These are phyloP conservation scores for Heliocidaris tuberculata DNA, from an alignment of 35 echinoderm and acorn worm genomes.

Conservation along the genomic window DNA sequence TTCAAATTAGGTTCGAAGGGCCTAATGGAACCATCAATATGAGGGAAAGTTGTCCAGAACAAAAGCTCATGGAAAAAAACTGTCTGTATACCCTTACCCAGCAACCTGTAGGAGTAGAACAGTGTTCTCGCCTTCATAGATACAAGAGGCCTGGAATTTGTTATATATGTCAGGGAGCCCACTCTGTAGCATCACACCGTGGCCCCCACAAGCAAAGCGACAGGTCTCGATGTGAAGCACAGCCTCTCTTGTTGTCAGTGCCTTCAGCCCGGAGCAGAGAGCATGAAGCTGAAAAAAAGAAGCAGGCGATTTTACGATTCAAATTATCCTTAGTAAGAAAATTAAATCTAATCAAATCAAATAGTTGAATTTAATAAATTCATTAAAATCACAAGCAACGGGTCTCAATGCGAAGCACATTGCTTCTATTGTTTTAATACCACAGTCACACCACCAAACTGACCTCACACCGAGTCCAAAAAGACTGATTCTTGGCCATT, in stretches of 20 bases:
- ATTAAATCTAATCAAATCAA: not conserved
- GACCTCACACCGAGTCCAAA: no score
- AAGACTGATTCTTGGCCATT: no score
- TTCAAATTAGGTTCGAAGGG: no score
- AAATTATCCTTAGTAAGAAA: not conserved
- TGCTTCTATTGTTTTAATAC: no score
- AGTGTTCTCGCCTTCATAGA: conserved; percentile 82
- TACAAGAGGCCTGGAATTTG: conserved; percentile 59
- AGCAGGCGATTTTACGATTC: not conserved
- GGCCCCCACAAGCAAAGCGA: conserved; percentile 85
- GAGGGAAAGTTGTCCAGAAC: no score
- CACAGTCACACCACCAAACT: no score
- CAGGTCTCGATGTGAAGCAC: conserved; percentile 56
- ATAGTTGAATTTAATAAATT: not conserved
- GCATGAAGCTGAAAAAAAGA: conserved; percentile 80
- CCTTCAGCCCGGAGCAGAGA: conserved; percentile 73
- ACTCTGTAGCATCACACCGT: conserved; percentile 75
- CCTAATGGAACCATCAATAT: no score
- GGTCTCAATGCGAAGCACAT: no score
- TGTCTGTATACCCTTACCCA: conserved; percentile 42
- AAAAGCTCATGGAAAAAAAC: no score
- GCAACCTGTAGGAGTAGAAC: conserved; percentile 79
- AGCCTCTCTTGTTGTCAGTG: conserved; percentile 46
- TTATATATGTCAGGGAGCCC: conserved; percentile 67
- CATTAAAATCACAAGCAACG: not conserved